A percentile compares a stretch with the other conserved stretches of the same genome.
Conservation (phyloP, 2,113 vertebrate genomes). For the Atherinomorus stipes region DNA sequence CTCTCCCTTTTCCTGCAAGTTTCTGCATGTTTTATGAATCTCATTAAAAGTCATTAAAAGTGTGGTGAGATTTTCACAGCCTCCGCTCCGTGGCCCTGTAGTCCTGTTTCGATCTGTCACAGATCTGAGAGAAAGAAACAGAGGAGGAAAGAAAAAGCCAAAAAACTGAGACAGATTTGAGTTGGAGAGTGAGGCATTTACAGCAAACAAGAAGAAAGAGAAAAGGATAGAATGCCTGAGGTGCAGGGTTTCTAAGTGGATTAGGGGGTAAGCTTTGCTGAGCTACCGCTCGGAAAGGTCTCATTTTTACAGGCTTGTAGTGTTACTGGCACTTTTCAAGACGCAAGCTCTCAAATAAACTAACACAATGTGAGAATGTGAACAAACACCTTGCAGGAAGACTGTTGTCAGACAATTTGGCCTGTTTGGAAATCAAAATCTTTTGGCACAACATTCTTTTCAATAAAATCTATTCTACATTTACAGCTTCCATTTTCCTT, state of each 20-base stretch:
- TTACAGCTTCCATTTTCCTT: constrained; percentile 44
- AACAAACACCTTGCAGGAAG: constrained; percentile 52
- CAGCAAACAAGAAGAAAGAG: constrained; percentile 45
- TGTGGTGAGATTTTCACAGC: constrained; percentile 81
- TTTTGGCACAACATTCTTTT: constrained; percentile 39
- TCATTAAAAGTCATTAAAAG: constrained; percentile 87
- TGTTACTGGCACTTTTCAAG: constrained; percentile 43
- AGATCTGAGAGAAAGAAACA: constrained; percentile 50
- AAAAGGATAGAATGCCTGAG: constrained; percentile 11
- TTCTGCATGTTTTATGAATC: constrained; percentile 83
- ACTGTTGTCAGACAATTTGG: constrained; percentile 60
- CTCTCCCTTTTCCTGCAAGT: constrained; percentile 75
- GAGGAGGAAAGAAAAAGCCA: not conserved
- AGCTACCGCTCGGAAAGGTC: constrained; percentile 46
- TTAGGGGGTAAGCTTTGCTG: constrained; percentile 26
- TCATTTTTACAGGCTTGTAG: constrained; percentile 25
- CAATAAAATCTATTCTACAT: constrained; percentile 57
- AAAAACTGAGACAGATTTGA: constrained; percentile 27
- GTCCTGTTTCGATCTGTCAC: constrained; percentile 61
- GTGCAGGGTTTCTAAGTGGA: constrained; percentile 48
- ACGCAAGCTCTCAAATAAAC: constrained; percentile 42
- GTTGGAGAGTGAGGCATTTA: constrained; percentile 32
- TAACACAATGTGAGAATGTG: constrained; percentile 37
- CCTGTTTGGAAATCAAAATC: constrained; percentile 56
- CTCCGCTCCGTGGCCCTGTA: constrained; percentile 68